phyloP scores from a whole-genome alignment of 1,140 invertebrate species.

The Aculops lycopersici region DNA sequence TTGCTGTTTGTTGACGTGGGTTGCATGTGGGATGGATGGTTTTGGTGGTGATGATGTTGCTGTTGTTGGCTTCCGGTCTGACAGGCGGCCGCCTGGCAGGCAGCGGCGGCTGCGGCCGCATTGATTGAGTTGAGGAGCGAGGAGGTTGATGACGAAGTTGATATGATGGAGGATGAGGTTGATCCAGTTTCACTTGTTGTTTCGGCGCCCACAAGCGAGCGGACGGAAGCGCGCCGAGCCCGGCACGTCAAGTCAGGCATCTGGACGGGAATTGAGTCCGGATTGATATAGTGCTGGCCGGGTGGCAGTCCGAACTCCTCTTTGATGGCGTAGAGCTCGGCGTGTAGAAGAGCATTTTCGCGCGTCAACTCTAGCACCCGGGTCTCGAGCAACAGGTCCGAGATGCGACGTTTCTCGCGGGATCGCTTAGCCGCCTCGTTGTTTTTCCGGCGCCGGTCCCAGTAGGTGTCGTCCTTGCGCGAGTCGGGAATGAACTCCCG shows the following conservation, averaged over 20 bases:
- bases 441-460: slow-evolving; percentile 69
- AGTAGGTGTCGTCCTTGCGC: slow-evolving; percentile 86
- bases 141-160: slow-evolving; percentile 1
- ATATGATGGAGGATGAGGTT: slow-evolving; percentile 1
- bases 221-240: slow-evolving; percentile 1
- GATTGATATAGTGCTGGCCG: slow-evolving; percentile 4
- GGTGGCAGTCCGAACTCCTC: slow-evolving; percentile 40
- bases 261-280: slow-evolving; percentile 4
- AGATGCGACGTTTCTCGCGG: slow-evolving; percentile 68
- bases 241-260: slow-evolving; percentile 7
- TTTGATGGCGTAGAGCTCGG: slow-evolving; percentile 60
- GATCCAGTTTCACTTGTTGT: background rate
- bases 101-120: too few species aligned
- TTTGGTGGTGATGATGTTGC: too few species aligned
- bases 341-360: slow-evolving; percentile 67
- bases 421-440: slow-evolving; percentile 83
- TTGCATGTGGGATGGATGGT: too few species aligned
- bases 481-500: slow-evolving; percentile 82
- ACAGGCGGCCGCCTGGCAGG: too few species aligned
- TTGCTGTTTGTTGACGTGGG: too few species aligned
- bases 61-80: too few species aligned
- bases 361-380: slow-evolving; percentile 68
- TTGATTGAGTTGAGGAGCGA: background rate
- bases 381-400: slow-evolving; percentile 82
- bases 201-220: background rate